Evolutionary conservation across 2,797 vertebrate genomes (phyloP).

Genomic region (Brachyalestes nurse): DNA sequence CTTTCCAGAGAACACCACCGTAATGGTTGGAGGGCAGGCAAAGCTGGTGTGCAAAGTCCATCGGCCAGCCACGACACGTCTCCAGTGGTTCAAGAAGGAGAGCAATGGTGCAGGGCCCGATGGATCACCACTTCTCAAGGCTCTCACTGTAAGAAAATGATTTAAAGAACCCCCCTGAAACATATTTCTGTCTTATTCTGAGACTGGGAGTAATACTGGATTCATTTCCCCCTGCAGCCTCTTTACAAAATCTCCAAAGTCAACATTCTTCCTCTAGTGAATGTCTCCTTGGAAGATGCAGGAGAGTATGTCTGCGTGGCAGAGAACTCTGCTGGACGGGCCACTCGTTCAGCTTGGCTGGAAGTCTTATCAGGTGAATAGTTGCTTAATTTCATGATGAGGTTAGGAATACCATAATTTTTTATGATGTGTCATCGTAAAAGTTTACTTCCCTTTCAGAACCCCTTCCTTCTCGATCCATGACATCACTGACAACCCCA

Average conservation of each 20-base stretch:
- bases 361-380: slow-evolving; percentile 74
- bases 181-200: slow-evolving; percentile 14
- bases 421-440: not conserved
- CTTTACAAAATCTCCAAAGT: slow-evolving; percentile 72
- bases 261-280: slow-evolving; percentile 71
- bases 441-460: slow-evolving; percentile 53
- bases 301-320: slow-evolving; percentile 80
- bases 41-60: slow-evolving; percentile 77
- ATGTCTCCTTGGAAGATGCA: slow-evolving; percentile 71
- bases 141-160: slow-evolving; percentile 72
- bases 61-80: slow-evolving; percentile 71
- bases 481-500: slow-evolving; percentile 38
- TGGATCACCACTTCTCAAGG: slow-evolving; percentile 60
- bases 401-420: not conserved
- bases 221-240: slow-evolving; percentile 61
- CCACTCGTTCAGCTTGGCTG: slow-evolving; percentile 77
- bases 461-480: slow-evolving; percentile 49
- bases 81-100: slow-evolving; percentile 79
- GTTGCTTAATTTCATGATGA: not conserved
- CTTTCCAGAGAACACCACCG: slow-evolving; percentile 77
- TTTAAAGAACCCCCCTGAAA: slow-evolving; percentile 36
- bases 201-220: slow-evolving; percentile 37
- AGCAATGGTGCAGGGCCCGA: slow-evolving; percentile 36
- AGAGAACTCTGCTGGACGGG: slow-evolving; percentile 64
- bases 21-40: slow-evolving; percentile 64